Conservation (phyloP, 1,140 invertebrate genomes). For the Phortica variegata region DNA sequence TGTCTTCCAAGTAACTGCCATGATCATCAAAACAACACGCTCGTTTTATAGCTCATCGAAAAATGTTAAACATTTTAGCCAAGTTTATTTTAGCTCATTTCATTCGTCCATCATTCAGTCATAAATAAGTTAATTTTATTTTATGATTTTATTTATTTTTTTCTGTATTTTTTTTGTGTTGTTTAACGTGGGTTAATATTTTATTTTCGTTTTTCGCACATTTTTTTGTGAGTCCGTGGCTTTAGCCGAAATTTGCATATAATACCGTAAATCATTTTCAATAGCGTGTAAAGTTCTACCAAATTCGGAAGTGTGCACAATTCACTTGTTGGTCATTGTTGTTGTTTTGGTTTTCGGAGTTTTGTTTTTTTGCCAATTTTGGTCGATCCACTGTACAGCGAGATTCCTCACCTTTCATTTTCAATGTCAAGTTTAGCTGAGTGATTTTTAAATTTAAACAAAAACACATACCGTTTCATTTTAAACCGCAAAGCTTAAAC, state of each 20-base stretch:
- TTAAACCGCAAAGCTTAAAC: no score
- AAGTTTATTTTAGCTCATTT: slow-evolving; percentile 10
- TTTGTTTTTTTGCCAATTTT: no score
- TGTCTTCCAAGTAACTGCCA: no score
- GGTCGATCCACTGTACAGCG: no score
- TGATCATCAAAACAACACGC: no score
- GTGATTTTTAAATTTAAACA: no score
- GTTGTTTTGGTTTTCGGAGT: neutral
- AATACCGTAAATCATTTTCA: slow-evolving; percentile 46
- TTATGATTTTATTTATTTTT: slow-evolving; percentile 16
- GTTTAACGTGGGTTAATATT: slow-evolving; percentile 20
- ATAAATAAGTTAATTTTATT: slow-evolving; percentile 54
- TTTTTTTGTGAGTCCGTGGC: slow-evolving; percentile 5
- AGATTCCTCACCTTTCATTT: no score
- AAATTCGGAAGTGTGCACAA: slow-evolving; percentile 30
- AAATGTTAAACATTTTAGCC: no score
- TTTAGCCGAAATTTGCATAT: slow-evolving; percentile 34
- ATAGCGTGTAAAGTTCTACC: slow-evolving; percentile 27
- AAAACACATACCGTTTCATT: no score
- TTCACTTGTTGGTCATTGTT: neutral
- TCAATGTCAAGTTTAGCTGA: no score
- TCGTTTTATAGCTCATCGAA: no score
- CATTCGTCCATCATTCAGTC: slow-evolving; percentile 30
- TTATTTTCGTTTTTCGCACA: slow-evolving; percentile 6
- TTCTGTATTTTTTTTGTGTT: slow-evolving; percentile 39